These are phyloP conservation scores for Melikaiella ostensackeni DNA, from an alignment of 2,888 invertebrate genomes.

Conservation along the genomic window DNA sequence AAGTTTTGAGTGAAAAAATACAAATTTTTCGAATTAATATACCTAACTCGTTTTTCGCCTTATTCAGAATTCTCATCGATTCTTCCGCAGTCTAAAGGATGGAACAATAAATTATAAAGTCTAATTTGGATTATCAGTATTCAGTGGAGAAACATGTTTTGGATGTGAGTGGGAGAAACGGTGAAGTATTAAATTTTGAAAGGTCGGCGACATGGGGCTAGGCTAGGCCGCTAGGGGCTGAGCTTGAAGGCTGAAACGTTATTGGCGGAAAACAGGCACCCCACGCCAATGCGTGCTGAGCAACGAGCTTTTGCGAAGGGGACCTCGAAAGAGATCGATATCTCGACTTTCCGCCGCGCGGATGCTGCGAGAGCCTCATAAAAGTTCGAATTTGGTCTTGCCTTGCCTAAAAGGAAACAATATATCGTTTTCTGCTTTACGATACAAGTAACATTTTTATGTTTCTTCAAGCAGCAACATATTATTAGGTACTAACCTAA, in stretches of 20 bases:
- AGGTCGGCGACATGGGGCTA: conserved; percentile 29
- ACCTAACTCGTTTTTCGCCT: too few relatives aligned
- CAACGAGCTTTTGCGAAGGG: conserved; percentile 59
- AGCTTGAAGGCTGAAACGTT: conserved; percentile 49
- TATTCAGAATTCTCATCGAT: too few relatives aligned
- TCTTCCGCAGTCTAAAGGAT: too few relatives aligned
- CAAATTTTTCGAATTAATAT: too few relatives aligned
- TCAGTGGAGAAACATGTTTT: conserved; percentile 11
- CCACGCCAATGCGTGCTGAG: conserved; percentile 45
- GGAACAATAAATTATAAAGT: background rate
- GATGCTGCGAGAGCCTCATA: conserved; percentile 49
- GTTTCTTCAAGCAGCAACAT: background rate
- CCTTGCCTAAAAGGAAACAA: conserved; percentile 38
- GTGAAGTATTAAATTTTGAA: conserved; percentile 28
- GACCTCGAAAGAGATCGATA: conserved; percentile 63
- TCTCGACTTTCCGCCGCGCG: conserved; percentile 56
- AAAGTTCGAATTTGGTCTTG: conserved; percentile 49
- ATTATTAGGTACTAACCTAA: background rate
- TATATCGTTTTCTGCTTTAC: conserved; percentile 1
- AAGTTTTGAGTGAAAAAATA: too few relatives aligned
- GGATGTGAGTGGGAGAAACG: background rate
- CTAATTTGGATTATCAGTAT: background rate
- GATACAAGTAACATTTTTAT: background rate
- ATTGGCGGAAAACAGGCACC: conserved; percentile 58
- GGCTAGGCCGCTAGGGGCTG: background rate